These are phyloP conservation scores for Sebastolobus altivelis DNA, from an alignment of 2,797 vertebrate species.

Conservation along the genomic window DNA sequence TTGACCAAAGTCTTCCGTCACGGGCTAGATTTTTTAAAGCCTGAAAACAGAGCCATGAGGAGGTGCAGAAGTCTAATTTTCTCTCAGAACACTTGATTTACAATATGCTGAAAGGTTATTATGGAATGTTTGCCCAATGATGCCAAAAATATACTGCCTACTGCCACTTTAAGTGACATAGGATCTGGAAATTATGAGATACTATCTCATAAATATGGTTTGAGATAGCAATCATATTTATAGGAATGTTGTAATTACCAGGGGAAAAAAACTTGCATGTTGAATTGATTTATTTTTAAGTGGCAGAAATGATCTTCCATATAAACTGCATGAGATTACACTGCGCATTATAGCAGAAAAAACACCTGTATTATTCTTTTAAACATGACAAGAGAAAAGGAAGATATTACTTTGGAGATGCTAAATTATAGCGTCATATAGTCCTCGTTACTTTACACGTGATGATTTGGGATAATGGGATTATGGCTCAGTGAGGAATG, in stretches of 20 bases:
- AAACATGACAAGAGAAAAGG: neutral
- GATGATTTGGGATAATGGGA: constrained; percentile 19
- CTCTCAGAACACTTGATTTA: no score
- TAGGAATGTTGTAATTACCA: neutral
- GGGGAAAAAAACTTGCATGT: neutral
- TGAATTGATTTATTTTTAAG: neutral
- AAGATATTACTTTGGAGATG: neutral
- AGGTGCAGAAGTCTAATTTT: no score
- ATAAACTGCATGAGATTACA: neutral
- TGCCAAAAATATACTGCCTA: no score
- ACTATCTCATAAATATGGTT: neutral
- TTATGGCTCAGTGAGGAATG: constrained; percentile 7
- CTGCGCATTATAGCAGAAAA: neutral
- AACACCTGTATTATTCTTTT: no score
- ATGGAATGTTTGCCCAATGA: no score
- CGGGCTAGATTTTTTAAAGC: no score
- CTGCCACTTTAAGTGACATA: neutral
- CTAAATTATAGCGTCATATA: neutral
- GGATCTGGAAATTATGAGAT: neutral
- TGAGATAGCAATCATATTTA: neutral
- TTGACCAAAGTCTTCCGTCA: no score
- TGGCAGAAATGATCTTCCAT: neutral
- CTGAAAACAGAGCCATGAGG: no score
- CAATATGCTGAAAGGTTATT: no score
- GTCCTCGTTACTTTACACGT: constrained; percentile 17